Evolutionary conservation across 2,888 invertebrate species (phyloP).

Genomic region (Pandemis corylana): DNA sequence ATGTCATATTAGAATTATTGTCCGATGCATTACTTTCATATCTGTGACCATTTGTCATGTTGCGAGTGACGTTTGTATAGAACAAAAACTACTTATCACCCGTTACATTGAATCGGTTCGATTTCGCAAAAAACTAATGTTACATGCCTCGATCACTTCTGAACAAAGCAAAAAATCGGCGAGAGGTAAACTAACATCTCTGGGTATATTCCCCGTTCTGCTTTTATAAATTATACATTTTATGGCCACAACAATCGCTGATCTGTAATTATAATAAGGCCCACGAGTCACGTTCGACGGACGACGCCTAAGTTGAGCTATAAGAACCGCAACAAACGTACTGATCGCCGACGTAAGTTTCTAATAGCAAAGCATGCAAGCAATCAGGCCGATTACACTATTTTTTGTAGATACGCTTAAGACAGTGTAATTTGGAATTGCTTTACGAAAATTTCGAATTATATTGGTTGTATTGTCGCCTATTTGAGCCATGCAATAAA

Average conservation of each 20-base stretch:
- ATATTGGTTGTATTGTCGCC: no score
- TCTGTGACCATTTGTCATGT: slow-evolving; percentile 55
- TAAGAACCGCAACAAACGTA: slow-evolving; percentile 37
- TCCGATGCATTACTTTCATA: slow-evolving; percentile 42
- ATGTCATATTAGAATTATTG: slow-evolving; percentile 31
- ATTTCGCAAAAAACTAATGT: slow-evolving; percentile 67
- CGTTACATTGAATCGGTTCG: slow-evolving; percentile 59
- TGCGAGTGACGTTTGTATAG: slow-evolving; percentile 53
- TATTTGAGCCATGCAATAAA: no score
- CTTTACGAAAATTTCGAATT: neutral
- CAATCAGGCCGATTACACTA: slow-evolving; percentile 1
- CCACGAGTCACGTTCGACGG: slow-evolving; percentile 72
- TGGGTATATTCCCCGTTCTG: slow-evolving; percentile 65
- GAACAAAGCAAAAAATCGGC: slow-evolving; percentile 45
- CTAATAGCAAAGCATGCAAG: slow-evolving; percentile 21
- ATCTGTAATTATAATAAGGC: slow-evolving; percentile 83
- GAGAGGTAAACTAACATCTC: slow-evolving; percentile 65
- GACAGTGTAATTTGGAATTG: neutral
- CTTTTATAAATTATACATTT: slow-evolving; percentile 82
- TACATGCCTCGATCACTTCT: slow-evolving; percentile 62
- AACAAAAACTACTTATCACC: slow-evolving; percentile 58
- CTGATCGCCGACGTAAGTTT: slow-evolving; percentile 17
- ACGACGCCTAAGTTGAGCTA: slow-evolving; percentile 46
- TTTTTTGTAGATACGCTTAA: neutral
- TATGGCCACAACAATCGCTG: slow-evolving; percentile 79